phyloP scores from a whole-genome alignment of 2,797 vertebrate species.

The Bovichtus variegatus region DNA sequence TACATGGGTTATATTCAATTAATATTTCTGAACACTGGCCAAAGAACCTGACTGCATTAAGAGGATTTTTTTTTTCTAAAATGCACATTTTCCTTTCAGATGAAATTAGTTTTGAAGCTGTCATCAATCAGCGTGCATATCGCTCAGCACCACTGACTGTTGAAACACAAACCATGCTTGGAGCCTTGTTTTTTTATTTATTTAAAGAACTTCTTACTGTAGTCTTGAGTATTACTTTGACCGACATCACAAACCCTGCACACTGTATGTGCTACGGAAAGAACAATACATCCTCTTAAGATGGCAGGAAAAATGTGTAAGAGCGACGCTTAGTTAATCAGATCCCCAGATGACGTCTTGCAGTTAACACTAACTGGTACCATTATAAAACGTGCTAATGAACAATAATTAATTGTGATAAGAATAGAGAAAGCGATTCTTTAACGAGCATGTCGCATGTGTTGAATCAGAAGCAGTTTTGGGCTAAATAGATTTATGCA shows the following conservation, averaged over 20 bases:
- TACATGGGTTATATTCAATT: conserved; percentile 37
- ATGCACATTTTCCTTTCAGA: conserved; percentile 35
- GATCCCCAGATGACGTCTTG: conserved; percentile 16
- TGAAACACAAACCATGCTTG: conserved; percentile 49
- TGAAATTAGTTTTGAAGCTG: conserved; percentile 51
- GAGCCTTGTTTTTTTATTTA: conserved; percentile 31
- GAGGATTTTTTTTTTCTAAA: conserved; percentile 21
- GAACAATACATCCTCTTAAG: conserved; percentile 13
- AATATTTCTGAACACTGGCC: conserved; percentile 32
- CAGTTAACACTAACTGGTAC: conserved; percentile 29
- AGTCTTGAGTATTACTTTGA: conserved; percentile 15
- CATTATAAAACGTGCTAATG: conserved; percentile 35
- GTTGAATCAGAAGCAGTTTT: conserved; percentile 33
- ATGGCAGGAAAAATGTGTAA: conserved; percentile 18
- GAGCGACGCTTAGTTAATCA: conserved; percentile 48
- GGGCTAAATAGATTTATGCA: not conserved
- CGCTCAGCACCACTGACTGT: conserved; percentile 39
- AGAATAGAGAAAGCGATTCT: conserved; percentile 19
- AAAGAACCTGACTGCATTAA: conserved; percentile 19
- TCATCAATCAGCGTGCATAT: conserved; percentile 60
- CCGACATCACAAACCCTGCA: conserved; percentile 15
- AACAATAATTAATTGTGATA: conserved; percentile 50
- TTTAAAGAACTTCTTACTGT: conserved; percentile 41
- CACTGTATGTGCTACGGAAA: conserved; percentile 10
- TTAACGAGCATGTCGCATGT: conserved; percentile 10